Percentiles rank a stretch among this genome's conserved stretches.
phyloP scores from a whole-genome alignment of 92 coral and sea anemone genomes.

The Micromussa lordhowensis region DNA sequence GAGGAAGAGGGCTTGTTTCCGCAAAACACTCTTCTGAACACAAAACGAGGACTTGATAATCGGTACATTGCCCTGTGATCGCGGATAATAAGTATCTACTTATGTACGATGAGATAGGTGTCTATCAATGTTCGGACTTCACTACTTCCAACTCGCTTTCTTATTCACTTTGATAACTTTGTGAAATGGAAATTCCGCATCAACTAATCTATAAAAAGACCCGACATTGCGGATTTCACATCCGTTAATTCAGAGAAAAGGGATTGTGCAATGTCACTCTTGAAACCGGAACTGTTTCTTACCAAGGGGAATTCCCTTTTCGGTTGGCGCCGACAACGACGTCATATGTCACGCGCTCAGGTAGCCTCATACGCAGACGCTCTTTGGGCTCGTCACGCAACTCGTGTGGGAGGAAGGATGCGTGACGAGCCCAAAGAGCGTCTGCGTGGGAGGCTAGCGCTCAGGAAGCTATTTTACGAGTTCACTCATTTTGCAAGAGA shows the following conservation, averaged over 20 bases:
- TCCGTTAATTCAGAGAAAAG: slow-evolving; percentile 1
- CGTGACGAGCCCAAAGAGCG: no score
- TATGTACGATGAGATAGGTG: not conserved
- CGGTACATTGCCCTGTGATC: slow-evolving; percentile 10
- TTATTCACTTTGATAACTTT: not conserved
- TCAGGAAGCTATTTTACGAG: not conserved
- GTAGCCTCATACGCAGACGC: no score
- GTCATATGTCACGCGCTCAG: not conserved
- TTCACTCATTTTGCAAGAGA: not conserved
- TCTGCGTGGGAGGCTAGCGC: no score
- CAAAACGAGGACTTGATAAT: slow-evolving; percentile 1
- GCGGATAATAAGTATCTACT: not conserved
- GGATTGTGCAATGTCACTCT: slow-evolving; percentile 10
- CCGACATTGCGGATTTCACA: not conserved
- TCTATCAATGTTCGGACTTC: not conserved
- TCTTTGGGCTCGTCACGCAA: no score
- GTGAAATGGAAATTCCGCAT: not conserved
- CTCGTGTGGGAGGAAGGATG: no score
- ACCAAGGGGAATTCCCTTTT: not conserved
- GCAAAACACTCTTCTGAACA: not conserved
- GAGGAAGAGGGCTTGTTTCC: not conserved
- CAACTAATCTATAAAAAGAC: not conserved
- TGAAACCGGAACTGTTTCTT: no score
- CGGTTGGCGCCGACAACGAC: not conserved
- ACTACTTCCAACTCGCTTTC: not conserved